These are phyloP conservation scores for Conistra vaccinii DNA, from an alignment of 2,888 invertebrate species.

Conservation along the genomic window DNA sequence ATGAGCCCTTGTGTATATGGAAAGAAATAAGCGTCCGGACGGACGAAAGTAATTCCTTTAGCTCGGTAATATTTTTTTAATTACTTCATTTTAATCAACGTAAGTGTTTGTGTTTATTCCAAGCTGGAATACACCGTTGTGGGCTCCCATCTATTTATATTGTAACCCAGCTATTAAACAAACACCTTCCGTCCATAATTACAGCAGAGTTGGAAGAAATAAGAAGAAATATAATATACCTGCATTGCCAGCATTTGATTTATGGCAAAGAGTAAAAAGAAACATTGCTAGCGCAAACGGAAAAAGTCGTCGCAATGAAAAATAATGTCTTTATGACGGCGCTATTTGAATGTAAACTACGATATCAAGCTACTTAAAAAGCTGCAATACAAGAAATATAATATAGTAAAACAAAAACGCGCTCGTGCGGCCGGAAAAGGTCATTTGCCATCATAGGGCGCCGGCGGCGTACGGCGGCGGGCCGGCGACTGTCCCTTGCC, in stretches of 20 bases:
- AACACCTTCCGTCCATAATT: conserved; percentile 38
- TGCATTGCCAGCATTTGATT: conserved; percentile 54
- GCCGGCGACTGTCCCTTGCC: conserved; percentile 81
- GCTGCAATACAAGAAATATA: conserved; percentile 68
- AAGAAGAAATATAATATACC: conserved; percentile 30
- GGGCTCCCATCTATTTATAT: conserved; percentile 17
- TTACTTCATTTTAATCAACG: conserved; percentile 60
- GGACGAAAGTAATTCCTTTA: conserved; percentile 57
- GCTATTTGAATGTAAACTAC: conserved; percentile 62
- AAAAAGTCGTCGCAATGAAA: conserved; percentile 64
- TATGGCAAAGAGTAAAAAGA: conserved; percentile 52
- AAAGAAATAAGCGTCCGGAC: conserved; percentile 31
- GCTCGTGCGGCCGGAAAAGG: conserved; percentile 70
- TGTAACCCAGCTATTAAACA: conserved; percentile 39
- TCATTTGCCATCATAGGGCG: conserved; percentile 81
- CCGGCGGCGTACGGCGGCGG: conserved; percentile 66
- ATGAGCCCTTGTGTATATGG: conserved; percentile 49
- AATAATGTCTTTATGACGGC: conserved; percentile 56
- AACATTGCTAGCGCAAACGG: conserved; percentile 61
- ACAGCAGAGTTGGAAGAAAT: conserved; percentile 19
- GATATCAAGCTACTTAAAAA: conserved; percentile 62
- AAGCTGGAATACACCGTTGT: conserved; percentile 16
- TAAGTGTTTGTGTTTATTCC: conserved; percentile 48
- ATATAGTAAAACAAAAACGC: conserved; percentile 68
- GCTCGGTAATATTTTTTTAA: conserved; percentile 53